Conservation (phyloP, 1,140 invertebrate genomes). For the Physella acuta region DNA sequence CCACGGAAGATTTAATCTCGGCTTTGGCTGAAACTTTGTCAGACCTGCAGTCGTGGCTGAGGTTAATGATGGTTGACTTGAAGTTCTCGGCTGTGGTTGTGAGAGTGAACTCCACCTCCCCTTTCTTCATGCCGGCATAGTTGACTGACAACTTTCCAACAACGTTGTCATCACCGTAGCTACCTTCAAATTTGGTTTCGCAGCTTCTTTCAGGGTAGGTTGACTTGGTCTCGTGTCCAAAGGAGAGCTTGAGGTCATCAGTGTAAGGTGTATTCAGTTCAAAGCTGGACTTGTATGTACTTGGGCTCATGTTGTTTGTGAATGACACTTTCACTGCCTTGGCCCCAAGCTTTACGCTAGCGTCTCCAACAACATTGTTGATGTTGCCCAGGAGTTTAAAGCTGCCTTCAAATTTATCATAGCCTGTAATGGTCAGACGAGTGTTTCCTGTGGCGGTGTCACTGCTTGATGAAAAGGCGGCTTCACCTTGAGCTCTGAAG, state of each 20-base stretch:
- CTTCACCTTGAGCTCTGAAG: neutral
- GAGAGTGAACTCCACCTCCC: neutral
- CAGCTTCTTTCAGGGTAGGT: neutral
- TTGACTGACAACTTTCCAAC: neutral
- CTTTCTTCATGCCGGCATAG: neutral
- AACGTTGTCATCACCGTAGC: neutral
- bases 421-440: neutral
- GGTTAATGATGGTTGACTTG: neutral
- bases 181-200: constrained; percentile 7
- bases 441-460: neutral
- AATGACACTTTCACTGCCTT: neutral
- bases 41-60: neutral
- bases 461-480: neutral
- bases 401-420: neutral
- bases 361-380: constrained; percentile 7
- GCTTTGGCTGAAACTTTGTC: constrained; percentile 3
- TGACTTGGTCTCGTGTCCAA: neutral
- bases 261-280: neutral
- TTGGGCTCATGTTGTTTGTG: constrained; percentile 1
- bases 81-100: neutral
- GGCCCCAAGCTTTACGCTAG: neutral
- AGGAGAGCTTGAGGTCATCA: neutral
- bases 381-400: neutral
- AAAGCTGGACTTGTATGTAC: neutral
- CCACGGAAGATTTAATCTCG: neutral